Base-by-base conservation (phyloP, 2,888 invertebrate species). In the Nymphalis polychloros region DNA sequence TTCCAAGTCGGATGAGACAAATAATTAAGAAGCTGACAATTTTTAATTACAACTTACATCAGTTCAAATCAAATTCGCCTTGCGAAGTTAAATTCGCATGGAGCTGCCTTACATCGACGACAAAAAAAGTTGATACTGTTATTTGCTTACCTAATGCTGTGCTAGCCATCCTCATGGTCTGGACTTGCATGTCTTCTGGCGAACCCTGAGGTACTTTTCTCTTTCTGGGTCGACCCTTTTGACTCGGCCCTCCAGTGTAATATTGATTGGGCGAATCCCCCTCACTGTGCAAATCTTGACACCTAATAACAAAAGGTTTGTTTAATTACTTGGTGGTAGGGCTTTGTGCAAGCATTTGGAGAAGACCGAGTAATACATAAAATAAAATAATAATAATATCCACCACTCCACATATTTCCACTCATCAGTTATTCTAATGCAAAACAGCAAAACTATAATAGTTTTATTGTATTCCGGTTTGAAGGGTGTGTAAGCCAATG, bases 151-250 rank as follows among this genome's bases (percentile, higher is more conserved):
- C 96, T 81, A 96, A 84, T 50, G 95, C 94, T 16, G 94, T 94
- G 73, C 94, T 94, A 31, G 95, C 94, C 92, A 96, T 94, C 80
- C 95, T 93, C 95, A 96, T 95, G 0, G 94, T 94, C 76, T 92
- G 93, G 8, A 95, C 94, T 68, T 95, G 95, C 78, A 95, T 88
- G 71, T 95, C 95, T 60, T 95, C 95, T 10, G 92, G 93, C 8
- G 93, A 91, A 0, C 91, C 91, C 70, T 93, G 93, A 13, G 89
- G 84, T n/a, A 95, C 82, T 84, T 97, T 97, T 81, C 97, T 91
- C 86, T 97, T 97, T 77, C 97, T 91, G 0, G 97, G 97, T 31
- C 97, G 90, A 1, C 97, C 97, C 88, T 97, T 97, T 73, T 95
- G 95, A 62, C 94, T 95, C 3, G 95, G 91, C 2, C 93, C 93